A percentile compares a stretch with the other conserved stretches of the same genome.
Conservation (phyloP, 2,113 vertebrate genomes). For the Melanerpes aurifrons region DNA sequence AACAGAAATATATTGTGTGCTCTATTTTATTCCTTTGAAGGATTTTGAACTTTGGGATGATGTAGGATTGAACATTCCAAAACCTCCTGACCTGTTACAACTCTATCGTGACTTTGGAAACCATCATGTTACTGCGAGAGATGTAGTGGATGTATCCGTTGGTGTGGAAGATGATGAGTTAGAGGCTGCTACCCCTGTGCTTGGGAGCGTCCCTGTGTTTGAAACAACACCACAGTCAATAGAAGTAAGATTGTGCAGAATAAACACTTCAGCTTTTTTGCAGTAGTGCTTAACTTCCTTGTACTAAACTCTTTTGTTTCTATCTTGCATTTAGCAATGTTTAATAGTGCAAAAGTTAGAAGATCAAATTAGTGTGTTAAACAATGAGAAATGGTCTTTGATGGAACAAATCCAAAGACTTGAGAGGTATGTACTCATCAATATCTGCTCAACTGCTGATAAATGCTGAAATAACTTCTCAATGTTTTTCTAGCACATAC, state of each 20-base stretch:
- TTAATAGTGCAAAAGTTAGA: conserved; percentile 93
- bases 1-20: not conserved
- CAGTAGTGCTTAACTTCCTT: not conserved
- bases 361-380: conserved; percentile 93
- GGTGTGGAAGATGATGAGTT: conserved; percentile 86
- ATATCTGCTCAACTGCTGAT: not conserved
- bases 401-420: conserved; percentile 93
- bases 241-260: conserved; percentile 68
- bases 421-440: conserved; percentile 84
- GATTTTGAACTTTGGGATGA: conserved; percentile 99
- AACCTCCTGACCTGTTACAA: conserved; percentile 93
- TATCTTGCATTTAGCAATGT: conserved; percentile 81
- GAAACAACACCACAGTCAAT: conserved; percentile 69
- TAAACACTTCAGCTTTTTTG: not conserved
- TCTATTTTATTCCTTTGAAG: conserved; percentile 72
- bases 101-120: conserved; percentile 93
- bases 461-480: not conserved
- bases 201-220: conserved; percentile 57
- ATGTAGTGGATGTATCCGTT: conserved; percentile 88
- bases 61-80: conserved; percentile 97
- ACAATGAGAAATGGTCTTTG: conserved; percentile 91
- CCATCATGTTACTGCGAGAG: conserved; percentile 78
- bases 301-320: conserved; percentile 52
- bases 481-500: not conserved
- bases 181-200: conserved; percentile 76